phyloP scores from a whole-genome alignment of 2,888 invertebrate species.

The Clistopyga incitator region DNA sequence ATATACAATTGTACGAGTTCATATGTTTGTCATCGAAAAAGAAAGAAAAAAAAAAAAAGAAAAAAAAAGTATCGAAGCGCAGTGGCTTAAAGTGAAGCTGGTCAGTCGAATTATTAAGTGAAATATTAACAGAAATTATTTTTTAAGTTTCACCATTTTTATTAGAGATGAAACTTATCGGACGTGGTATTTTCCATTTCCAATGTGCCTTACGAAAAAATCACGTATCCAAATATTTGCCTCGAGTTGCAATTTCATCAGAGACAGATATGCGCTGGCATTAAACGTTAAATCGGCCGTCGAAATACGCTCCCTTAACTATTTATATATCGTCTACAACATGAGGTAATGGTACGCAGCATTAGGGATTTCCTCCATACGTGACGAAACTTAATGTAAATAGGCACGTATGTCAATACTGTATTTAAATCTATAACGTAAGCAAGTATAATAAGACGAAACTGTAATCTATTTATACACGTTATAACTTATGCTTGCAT shows the following conservation, averaged over 20 bases:
- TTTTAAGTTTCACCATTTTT: conserved; percentile 17
- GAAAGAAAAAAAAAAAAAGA: conserved; percentile 57
- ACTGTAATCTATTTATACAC: conserved; percentile 76
- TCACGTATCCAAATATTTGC: conserved; percentile 33
- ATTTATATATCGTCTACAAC: conserved; percentile 55
- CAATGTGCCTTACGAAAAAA: conserved; percentile 57
- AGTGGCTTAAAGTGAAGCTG: conserved; percentile 72
- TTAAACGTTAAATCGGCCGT: conserved; percentile 35
- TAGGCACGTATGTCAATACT: conserved; percentile 75
- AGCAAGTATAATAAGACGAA: conserved; percentile 70
- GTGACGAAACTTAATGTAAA: conserved; percentile 73
- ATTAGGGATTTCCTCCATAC: conserved; percentile 64
- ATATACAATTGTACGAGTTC: conserved; percentile 70
- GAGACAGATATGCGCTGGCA: conserved; percentile 36
- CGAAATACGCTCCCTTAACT: conserved; percentile 38
- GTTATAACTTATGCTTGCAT: conserved; percentile 76
- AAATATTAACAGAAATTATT: conserved; percentile 6
- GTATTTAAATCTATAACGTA: conserved; percentile 74
- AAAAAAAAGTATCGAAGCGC: conserved; percentile 43
- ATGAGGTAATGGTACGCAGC: conserved; percentile 64
- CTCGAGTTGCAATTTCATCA: conserved; percentile 28
- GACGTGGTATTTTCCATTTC: conserved; percentile 28
- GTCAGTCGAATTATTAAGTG: conserved; percentile 69
- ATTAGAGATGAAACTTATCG: conserved; percentile 31
- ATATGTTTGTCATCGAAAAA: conserved; percentile 44